phyloP scores from a whole-genome alignment of 2,113 vertebrate species.

The Glaucomys volans region DNA sequence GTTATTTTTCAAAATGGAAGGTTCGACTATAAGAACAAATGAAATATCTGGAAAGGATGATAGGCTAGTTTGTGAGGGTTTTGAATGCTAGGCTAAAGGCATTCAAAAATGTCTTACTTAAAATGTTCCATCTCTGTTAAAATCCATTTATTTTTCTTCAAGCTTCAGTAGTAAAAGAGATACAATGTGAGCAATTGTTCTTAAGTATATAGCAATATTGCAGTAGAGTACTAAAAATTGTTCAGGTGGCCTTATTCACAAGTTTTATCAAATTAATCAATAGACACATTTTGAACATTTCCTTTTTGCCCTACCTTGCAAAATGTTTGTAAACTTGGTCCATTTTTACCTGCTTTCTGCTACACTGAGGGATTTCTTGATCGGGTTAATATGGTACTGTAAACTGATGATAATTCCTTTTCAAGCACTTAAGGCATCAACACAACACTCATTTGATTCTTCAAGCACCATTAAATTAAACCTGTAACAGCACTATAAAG shows the following conservation, averaged over 20 bases:
- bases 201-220: slow-evolving; percentile 17
- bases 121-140: background rate
- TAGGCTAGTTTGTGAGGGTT: background rate
- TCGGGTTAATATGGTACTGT: slow-evolving; percentile 57
- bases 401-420: slow-evolving; percentile 74
- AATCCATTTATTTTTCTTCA: slow-evolving; percentile 27
- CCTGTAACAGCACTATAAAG: slow-evolving; percentile 66
- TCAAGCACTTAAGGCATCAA: slow-evolving; percentile 73
- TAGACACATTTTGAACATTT: slow-evolving; percentile 4
- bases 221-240: background rate
- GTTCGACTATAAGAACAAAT: background rate
- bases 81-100: background rate
- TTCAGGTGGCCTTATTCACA: background rate
- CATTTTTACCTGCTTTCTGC: slow-evolving; percentile 36
- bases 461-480: slow-evolving; percentile 79
- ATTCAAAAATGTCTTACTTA: background rate
- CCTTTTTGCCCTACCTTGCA: background rate
- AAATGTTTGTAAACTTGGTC: slow-evolving; percentile 34
- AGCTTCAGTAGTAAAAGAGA: background rate
- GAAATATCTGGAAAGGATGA: background rate
- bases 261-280: slow-evolving; percentile 36
- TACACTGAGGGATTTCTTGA: slow-evolving; percentile 58
- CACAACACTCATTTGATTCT: slow-evolving; percentile 74
- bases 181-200: background rate
- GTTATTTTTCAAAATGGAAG: background rate